A percentile compares a stretch with the other conserved stretches of the same genome.
phyloP scores from a whole-genome alignment of 2,888 invertebrate species.

The Phymatocera aterrima region DNA sequence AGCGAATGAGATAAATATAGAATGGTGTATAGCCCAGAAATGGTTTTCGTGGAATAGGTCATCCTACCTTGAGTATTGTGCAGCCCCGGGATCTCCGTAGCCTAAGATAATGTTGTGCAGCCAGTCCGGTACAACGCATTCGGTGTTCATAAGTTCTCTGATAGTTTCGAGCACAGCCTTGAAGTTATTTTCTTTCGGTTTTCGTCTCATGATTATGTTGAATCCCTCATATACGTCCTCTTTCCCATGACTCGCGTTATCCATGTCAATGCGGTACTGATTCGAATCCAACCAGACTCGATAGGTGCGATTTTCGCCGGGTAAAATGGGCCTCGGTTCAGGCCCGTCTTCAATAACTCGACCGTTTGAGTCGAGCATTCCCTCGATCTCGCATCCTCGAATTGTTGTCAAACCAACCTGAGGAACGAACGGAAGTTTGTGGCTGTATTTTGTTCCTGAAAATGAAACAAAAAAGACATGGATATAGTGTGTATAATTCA shows the following conservation, averaged over 20 bases:
- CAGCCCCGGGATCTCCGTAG: constrained; percentile 98
- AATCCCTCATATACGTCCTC: constrained; percentile 95
- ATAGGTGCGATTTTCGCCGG: constrained; percentile 94
- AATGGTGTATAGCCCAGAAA: not conserved
- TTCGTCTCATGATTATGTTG: constrained; percentile 97
- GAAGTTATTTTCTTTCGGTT: constrained; percentile 99
- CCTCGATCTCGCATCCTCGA: constrained; percentile 98
- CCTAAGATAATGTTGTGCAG: constrained; percentile 97
- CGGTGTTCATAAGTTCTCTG: constrained; percentile 98
- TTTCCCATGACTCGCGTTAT: constrained; percentile 86
- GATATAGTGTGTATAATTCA: not conserved
- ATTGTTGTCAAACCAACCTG: constrained; percentile 95
- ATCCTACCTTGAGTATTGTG: constrained; percentile 91
- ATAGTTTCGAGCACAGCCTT: constrained; percentile 99
- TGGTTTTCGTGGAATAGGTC: not conserved
- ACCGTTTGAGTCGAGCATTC: constrained; percentile 97
- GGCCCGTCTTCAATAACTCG: constrained; percentile 97
- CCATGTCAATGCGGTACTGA: constrained; percentile 96
- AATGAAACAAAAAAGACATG: constrained; percentile 19
- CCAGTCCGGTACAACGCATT: constrained; percentile 98
- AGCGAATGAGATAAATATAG: not conserved
- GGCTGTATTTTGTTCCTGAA: constrained; percentile 86
- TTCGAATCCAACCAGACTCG: constrained; percentile 97
- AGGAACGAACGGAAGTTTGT: constrained; percentile 90
- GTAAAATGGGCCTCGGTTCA: constrained; percentile 90